Evolutionary conservation across 1,140 invertebrate species (phyloP).

Genomic region (Aphaenogaster ashmeadi): DNA sequence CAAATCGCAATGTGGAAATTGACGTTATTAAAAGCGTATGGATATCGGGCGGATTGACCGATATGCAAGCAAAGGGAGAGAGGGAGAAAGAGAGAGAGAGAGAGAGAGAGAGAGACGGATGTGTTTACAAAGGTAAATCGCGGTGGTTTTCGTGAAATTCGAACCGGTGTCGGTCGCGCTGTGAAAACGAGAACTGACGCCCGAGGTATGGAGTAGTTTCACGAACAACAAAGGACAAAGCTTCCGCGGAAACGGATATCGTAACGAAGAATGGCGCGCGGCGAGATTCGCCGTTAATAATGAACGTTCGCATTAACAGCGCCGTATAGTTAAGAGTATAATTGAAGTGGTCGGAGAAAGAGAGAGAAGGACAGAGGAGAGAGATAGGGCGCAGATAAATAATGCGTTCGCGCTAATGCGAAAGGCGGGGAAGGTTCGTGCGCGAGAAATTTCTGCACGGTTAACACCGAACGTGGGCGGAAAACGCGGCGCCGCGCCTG

Average conservation of each 20-base stretch:
- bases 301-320: constrained; percentile 31
- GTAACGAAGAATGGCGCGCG: constrained; percentile 48
- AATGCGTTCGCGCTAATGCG: constrained; percentile 40
- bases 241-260: constrained; percentile 43
- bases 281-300: constrained; percentile 50
- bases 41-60: constrained; percentile 10
- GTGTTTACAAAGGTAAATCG: constrained; percentile 68
- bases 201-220: constrained; percentile 45
- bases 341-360: constrained; percentile 26
- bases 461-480: constrained; percentile 15
- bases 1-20: background rate
- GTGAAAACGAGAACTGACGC: constrained; percentile 61
- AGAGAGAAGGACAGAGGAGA: too few relatives aligned
- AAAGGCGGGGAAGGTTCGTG: background rate
- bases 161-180: constrained; percentile 48
- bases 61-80: background rate
- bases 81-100: background rate
- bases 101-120: constrained; percentile 22
- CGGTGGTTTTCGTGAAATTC: constrained; percentile 66
- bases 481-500: constrained; percentile 5
- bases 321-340: constrained; percentile 42
- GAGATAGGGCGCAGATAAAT: constrained; percentile 23
- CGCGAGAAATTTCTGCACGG: constrained; percentile 32
- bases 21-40: constrained; percentile 45
- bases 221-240: constrained; percentile 58